Evolutionary conservation across 2,888 invertebrate species (phyloP).

Genomic region (Pardosa pseudoannulata): DNA sequence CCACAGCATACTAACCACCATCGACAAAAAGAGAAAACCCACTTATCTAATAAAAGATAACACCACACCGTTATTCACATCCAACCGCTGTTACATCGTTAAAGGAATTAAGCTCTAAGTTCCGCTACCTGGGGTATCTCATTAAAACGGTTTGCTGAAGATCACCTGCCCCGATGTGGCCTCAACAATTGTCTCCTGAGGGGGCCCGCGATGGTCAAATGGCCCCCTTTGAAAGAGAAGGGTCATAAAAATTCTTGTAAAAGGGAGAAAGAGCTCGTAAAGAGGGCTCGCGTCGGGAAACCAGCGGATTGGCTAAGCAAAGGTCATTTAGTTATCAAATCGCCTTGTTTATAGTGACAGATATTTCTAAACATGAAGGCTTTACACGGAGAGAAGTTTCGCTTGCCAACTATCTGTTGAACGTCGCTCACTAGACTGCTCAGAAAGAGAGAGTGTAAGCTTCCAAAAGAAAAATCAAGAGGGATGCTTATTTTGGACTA

Average conservation of each 20-base stretch:
- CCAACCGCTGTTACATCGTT: not conserved
- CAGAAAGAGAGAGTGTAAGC: not conserved
- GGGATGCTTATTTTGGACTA: too few relatives aligned
- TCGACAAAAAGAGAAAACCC: too few relatives aligned
- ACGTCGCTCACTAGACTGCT: not conserved
- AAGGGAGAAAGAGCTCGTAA: conserved; percentile 60
- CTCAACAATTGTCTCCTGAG: conserved; percentile 53
- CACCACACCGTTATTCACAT: not conserved
- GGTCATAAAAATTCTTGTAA: conserved; percentile 67
- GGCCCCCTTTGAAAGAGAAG: conserved; percentile 36
- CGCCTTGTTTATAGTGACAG: conserved; percentile 72
- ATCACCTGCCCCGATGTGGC: conserved; percentile 64
- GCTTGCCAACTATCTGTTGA: conserved; percentile 42
- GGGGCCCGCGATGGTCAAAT: conserved; percentile 54
- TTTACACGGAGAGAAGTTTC: conserved; percentile 37
- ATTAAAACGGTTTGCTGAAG: conserved; percentile 35
- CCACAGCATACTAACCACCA: too few relatives aligned
- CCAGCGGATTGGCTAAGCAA: conserved; percentile 67
- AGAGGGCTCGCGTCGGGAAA: conserved; percentile 39
- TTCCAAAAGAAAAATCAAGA: too few relatives aligned
- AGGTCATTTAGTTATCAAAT: conserved; percentile 72
- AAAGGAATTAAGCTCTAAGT: not conserved
- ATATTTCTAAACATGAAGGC: conserved; percentile 70
- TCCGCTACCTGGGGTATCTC: conserved; percentile 19
- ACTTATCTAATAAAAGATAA: not conserved